phyloP scores from a whole-genome alignment of 1,140 invertebrate species.

The Drosophila neocordata region DNA sequence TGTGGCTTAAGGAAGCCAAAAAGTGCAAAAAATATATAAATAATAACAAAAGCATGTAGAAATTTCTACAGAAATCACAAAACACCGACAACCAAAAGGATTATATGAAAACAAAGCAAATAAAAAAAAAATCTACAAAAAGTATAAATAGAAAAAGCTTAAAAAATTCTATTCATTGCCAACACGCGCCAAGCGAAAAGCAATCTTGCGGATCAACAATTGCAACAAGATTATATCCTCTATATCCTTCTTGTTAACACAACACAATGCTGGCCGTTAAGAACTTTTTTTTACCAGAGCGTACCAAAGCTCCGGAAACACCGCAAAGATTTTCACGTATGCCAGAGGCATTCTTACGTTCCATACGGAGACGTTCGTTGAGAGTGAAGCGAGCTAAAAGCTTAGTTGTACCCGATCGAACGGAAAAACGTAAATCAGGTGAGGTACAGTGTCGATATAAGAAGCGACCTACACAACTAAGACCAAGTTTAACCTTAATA shows the following conservation, averaged over 20 bases:
- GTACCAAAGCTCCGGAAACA: constrained; percentile 84
- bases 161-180: constrained; percentile 59
- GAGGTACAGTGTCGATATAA: constrained; percentile 84
- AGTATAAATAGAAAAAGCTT: constrained; percentile 11
- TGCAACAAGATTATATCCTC: constrained; percentile 2
- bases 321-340: constrained; percentile 84
- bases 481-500: neutral
- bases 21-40: constrained; percentile 64
- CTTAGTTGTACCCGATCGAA: constrained; percentile 85
- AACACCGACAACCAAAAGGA: constrained; percentile 44
- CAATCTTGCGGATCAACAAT: constrained; percentile 34
- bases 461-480: constrained; percentile 42
- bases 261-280: constrained; percentile 85
- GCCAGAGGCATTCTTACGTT: constrained; percentile 87
- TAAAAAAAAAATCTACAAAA: constrained; percentile 55
- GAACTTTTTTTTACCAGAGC: constrained; percentile 87
- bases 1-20: constrained; percentile 64
- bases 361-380: constrained; percentile 86
- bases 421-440: constrained; percentile 90
- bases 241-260: neutral
- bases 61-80: constrained; percentile 15
- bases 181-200: constrained; percentile 50
- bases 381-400: constrained; percentile 88
- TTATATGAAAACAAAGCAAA: constrained; percentile 44
- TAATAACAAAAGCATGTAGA: constrained; percentile 41